phyloP scores from a whole-genome alignment of 1,140 invertebrate species.

The Trichogramma pretiosum region DNA sequence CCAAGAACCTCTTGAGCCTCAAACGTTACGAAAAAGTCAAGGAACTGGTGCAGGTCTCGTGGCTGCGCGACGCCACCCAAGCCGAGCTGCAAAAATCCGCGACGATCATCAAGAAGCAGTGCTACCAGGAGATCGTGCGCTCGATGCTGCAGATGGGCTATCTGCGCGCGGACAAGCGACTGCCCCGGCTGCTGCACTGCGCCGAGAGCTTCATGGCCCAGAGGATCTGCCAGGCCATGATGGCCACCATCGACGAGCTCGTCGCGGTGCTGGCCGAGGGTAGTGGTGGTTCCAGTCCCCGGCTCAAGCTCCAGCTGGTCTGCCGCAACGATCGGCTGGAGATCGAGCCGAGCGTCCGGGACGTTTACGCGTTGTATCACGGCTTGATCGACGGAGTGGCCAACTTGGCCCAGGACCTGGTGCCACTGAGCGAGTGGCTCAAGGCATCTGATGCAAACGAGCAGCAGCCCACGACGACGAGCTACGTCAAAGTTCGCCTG shows the following conservation, averaged over 20 bases:
- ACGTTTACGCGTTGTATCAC: slow-evolving; percentile 32
- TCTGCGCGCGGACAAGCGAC: slow-evolving; percentile 18
- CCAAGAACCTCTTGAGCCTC: slow-evolving; percentile 16
- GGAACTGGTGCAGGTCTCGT: too few relatives aligned
- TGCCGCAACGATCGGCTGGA: slow-evolving; percentile 27
- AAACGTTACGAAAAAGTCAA: slow-evolving; percentile 19
- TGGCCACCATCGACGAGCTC: slow-evolving; percentile 34
- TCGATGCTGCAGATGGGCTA: slow-evolving; percentile 18
- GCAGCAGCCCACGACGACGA: background rate
- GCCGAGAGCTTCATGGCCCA: slow-evolving; percentile 34
- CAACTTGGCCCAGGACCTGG: slow-evolving; percentile 33
- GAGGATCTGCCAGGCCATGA: slow-evolving; percentile 37
- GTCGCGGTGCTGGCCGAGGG: slow-evolving; percentile 30
- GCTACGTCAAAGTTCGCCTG: slow-evolving; percentile 30
- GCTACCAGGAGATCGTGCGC: slow-evolving; percentile 30
- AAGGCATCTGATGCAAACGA: slow-evolving; percentile 17
- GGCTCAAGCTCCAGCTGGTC: slow-evolving; percentile 34
- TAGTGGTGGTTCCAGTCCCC: slow-evolving; percentile 28
- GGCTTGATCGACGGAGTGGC: slow-evolving; percentile 29
- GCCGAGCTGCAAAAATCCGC: slow-evolving; percentile 19
- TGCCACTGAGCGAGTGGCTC: slow-evolving; percentile 34
- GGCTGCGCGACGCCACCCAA: too few relatives aligned
- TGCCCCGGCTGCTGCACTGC: slow-evolving; percentile 28
- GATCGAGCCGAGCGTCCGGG: slow-evolving; percentile 29
- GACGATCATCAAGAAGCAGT: slow-evolving; percentile 26